A percentile compares a stretch with the other conserved stretches of the same genome.
phyloP scores from a whole-genome alignment of 2,888 invertebrate species.

The Disparrhopalites patrizii region DNA sequence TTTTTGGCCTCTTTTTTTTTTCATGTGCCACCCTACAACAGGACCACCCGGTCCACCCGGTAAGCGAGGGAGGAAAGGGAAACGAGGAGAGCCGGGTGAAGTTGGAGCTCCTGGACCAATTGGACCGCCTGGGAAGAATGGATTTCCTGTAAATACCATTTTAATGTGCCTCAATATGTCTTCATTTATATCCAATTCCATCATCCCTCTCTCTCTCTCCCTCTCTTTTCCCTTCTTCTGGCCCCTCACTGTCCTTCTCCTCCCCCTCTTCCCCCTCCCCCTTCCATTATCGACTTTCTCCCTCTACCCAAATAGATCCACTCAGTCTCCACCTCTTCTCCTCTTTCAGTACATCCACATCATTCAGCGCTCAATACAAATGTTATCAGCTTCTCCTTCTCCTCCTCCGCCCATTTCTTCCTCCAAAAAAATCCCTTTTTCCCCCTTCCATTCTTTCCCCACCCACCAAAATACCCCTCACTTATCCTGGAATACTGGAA shows the following conservation, averaged over 20 bases:
- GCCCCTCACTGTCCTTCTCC: background rate
- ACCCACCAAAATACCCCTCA: background rate
- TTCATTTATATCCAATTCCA: constrained; percentile 17
- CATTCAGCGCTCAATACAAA: background rate
- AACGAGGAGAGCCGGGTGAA: constrained; percentile 81
- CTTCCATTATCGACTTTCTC: constrained; percentile 1
- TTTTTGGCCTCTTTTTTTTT: constrained; percentile 4
- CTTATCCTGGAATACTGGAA: constrained; percentile 21
- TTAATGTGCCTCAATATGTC: constrained; percentile 24
- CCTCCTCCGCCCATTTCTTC: background rate
- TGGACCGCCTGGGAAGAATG: constrained; percentile 80
- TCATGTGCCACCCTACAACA: background rate
- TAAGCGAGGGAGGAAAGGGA: constrained; percentile 70
- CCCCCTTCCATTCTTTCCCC: background rate
- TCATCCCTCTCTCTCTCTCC: background rate
- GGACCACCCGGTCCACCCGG: constrained; percentile 29
- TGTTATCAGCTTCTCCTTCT: too few relatives aligned
- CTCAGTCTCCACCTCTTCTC: background rate
- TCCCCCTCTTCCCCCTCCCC: background rate
- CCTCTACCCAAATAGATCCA: background rate
- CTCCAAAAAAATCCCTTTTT: constrained; percentile 9
- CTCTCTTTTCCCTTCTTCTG: background rate
- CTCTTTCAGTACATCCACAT: background rate
- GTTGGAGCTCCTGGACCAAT: constrained; percentile 70
- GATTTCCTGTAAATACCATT: constrained; percentile 71